These are phyloP conservation scores for Limnephilus lunatus DNA, from an alignment of 2,888 invertebrate species.

Conservation along the genomic window DNA sequence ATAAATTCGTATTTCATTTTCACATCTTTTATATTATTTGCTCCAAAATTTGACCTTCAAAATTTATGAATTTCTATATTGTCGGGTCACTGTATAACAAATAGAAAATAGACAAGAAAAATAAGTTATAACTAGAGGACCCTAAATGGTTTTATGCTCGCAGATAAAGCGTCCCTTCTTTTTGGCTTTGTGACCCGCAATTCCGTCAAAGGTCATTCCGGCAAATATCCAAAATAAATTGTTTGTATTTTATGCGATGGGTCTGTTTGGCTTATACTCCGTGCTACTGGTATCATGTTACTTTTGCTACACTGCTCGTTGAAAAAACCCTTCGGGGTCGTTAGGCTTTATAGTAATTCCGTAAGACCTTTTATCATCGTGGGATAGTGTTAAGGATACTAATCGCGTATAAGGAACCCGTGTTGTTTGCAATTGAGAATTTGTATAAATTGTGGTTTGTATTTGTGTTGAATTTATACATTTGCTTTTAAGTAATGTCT, in stretches of 20 bases:
- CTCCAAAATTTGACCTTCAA: background rate
- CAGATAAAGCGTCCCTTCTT: constrained; percentile 21
- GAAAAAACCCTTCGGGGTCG: constrained; percentile 40
- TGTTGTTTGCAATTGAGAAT: background rate
- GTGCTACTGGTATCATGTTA: background rate
- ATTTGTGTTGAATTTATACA: background rate
- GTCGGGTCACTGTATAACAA: background rate
- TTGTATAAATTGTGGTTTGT: background rate
- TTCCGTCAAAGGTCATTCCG: constrained; percentile 41
- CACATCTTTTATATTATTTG: background rate
- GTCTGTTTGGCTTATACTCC: background rate
- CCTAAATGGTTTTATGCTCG: constrained; percentile 14
- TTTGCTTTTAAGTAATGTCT: too few species aligned
- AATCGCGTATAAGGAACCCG: background rate
- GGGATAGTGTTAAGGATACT: background rate
- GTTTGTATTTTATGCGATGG: constrained; percentile 41
- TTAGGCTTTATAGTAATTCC: constrained; percentile 30
- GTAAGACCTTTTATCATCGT: constrained; percentile 39
- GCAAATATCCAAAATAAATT: constrained; percentile 48
- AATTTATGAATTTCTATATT: background rate
- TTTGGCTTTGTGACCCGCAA: constrained; percentile 39
- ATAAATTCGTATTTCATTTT: too few species aligned
- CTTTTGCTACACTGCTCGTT: background rate
- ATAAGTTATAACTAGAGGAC: constrained; percentile 3
- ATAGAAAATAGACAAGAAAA: background rate